Percentiles rank a stretch among this genome's conserved stretches.
Conservation (phyloP, 2,888 invertebrate species). For the Rhaphigaster nebulosa region DNA sequence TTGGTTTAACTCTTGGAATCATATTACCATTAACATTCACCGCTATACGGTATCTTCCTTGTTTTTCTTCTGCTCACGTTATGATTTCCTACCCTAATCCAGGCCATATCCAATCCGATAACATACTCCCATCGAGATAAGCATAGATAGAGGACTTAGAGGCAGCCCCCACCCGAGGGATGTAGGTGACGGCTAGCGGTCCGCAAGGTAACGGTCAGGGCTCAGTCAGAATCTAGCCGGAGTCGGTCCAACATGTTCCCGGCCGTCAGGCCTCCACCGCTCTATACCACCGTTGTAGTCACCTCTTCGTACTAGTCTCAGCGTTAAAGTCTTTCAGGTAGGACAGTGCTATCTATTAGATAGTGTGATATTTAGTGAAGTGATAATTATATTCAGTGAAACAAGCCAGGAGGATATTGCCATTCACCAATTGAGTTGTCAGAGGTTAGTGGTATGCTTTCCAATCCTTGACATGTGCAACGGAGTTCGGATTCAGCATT, state of each 20-base stretch:
- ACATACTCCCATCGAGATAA: neutral
- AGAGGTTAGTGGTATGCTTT: neutral
- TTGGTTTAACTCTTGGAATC: neutral
- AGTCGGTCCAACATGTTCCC: slow-evolving; percentile 36
- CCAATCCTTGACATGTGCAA: neutral
- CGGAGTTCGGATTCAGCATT: neutral
- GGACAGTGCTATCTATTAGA: neutral
- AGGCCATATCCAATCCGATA: slow-evolving; percentile 3
- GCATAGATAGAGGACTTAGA: neutral
- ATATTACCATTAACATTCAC: neutral
- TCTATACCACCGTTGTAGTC: slow-evolving; percentile 55
- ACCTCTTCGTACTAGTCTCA: neutral
- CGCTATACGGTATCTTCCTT: neutral
- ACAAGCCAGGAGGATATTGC: neutral
- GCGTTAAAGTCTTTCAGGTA: slow-evolving; percentile 43
- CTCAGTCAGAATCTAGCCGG: slow-evolving; percentile 39
- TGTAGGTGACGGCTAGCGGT: slow-evolving; percentile 54
- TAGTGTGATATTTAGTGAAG: slow-evolving; percentile 5
- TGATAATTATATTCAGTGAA: slow-evolving; percentile 10
- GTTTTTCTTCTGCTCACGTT: neutral
- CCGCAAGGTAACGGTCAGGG: slow-evolving; percentile 21
- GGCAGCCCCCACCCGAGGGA: slow-evolving; percentile 11
- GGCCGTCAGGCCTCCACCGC: neutral
- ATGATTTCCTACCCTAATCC: neutral
- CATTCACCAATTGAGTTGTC: neutral